Percentiles rank a stretch among this genome's conserved stretches.
These are phyloP conservation scores for Fistularia tabacaria DNA, from an alignment of 2,797 vertebrate genomes.

Conservation along the genomic window DNA sequence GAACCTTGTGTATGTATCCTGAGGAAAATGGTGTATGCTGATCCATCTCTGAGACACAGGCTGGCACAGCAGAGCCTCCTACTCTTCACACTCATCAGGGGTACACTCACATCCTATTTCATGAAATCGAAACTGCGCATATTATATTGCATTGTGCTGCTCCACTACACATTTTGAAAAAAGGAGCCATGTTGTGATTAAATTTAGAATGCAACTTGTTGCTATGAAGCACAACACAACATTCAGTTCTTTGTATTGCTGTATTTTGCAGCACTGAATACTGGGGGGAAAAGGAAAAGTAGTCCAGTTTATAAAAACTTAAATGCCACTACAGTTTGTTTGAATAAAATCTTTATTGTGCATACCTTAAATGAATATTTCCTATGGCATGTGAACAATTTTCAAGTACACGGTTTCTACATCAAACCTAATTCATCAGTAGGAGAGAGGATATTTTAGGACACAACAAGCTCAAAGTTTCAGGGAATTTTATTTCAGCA, in stretches of 20 bases:
- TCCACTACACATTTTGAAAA: neutral
- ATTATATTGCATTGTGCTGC: neutral
- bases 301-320: too few species aligned
- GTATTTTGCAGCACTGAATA: constrained; percentile 5
- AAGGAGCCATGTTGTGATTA: neutral
- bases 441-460: too few species aligned
- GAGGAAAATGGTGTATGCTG: constrained; percentile 85
- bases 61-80: constrained; percentile 79
- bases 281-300: too few species aligned
- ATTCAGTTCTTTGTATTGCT: neutral
- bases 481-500: too few species aligned
- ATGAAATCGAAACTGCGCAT: neutral
- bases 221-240: neutral
- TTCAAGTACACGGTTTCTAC: too few species aligned
- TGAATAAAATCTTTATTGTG: too few species aligned
- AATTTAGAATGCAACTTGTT: neutral
- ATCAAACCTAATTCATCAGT: too few species aligned
- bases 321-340: too few species aligned
- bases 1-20: constrained; percentile 81
- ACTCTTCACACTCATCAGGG: constrained; percentile 73
- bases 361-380: too few species aligned
- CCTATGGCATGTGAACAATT: too few species aligned
- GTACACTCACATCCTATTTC: constrained; percentile 14
- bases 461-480: too few species aligned
- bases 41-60: constrained; percentile 77